A percentile compares a stretch with the other conserved stretches of the same genome.
Conservation (phyloP, 2,888 invertebrate genomes). For the Tipula vernalis region DNA sequence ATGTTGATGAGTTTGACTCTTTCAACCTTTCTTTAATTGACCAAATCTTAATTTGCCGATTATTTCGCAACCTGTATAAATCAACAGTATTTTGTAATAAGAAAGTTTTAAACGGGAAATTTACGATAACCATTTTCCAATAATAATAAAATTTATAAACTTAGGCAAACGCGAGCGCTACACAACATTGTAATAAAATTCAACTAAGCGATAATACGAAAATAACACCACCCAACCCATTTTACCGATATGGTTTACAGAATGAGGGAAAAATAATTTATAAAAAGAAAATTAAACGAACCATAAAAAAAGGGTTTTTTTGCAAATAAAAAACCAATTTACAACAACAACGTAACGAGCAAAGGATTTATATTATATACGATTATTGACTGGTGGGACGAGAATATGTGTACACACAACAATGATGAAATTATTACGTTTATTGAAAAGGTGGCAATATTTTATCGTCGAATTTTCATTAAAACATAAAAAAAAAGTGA, state of each 20-base stretch:
- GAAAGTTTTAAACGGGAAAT: neutral
- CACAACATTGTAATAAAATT: neutral
- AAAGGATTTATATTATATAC: neutral
- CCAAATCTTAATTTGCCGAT: neutral
- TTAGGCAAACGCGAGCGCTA: neutral
- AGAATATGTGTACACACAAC: neutral
- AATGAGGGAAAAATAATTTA: neutral
- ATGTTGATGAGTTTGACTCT: neutral
- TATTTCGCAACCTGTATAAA: neutral
- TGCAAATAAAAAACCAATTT: neutral
- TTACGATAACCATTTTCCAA: neutral
- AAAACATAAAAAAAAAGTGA: neutral
- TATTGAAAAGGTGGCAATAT: neutral
- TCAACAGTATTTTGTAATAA: neutral
- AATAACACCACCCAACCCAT: neutral
- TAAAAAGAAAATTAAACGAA: slow-evolving; percentile 4
- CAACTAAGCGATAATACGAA: neutral
- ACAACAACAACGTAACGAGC: neutral
- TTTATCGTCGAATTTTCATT: neutral
- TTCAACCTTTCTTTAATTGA: neutral
- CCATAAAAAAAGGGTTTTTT: neutral
- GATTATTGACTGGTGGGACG: neutral
- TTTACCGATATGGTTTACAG: neutral
- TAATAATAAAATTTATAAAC: neutral
- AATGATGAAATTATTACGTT: neutral